Conservation (phyloP, 2,888 invertebrate genomes). For the Dioctria linearis region DNA sequence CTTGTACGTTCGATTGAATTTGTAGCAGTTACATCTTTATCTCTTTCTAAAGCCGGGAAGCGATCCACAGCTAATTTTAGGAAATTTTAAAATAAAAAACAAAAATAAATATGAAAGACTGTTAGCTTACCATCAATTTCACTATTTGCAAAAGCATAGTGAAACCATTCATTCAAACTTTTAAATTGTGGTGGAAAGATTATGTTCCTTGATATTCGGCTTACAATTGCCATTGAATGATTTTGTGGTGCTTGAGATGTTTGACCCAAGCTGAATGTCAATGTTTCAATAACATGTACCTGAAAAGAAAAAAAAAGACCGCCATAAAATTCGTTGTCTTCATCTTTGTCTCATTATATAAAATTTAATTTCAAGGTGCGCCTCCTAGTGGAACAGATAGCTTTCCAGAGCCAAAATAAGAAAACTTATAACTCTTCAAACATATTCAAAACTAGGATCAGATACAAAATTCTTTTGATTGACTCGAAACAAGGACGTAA, state of each 20-base stretch:
- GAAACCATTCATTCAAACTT: conserved; percentile 95
- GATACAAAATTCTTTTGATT: too few relatives aligned
- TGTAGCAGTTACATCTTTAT: conserved; percentile 74
- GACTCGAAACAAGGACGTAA: too few relatives aligned
- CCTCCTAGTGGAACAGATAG: too few relatives aligned
- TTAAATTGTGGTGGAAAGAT: conserved; percentile 97
- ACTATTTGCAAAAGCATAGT: conserved; percentile 94
- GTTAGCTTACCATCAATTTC: conserved; percentile 87
- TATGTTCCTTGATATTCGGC: conserved; percentile 90
- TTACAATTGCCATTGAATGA: conserved; percentile 95
- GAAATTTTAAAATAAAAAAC: neutral
- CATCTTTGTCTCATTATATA: too few relatives aligned
- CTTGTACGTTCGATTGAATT: conserved; percentile 75
- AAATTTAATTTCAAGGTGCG: too few relatives aligned
- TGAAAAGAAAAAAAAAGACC: conserved; percentile 67
- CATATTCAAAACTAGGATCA: too few relatives aligned
- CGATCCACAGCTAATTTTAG: conserved; percentile 82
- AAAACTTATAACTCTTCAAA: too few relatives aligned
- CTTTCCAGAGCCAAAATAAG: too few relatives aligned
- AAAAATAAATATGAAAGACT: neutral
- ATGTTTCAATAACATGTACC: conserved; percentile 90
- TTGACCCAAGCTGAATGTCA: conserved; percentile 90
- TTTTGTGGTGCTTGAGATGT: conserved; percentile 79
- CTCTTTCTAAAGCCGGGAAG: conserved; percentile 90
- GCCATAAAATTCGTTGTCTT: too few relatives aligned